Evolutionary conservation across 2,797 vertebrate species (phyloP).

Genomic region (Avahi laniger): DNA sequence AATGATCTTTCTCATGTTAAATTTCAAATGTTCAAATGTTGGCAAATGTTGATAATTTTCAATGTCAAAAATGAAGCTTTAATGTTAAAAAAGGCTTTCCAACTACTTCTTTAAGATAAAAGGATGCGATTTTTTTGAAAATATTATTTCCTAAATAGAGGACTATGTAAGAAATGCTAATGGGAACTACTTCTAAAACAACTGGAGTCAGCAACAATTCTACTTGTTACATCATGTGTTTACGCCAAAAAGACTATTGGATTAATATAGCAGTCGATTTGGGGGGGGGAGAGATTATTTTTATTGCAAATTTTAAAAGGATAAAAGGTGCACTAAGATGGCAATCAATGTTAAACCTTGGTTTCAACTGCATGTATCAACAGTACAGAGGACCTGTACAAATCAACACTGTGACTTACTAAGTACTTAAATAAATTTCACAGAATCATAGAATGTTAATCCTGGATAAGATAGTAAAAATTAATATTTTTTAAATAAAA

Average conservation of each 20-base stretch:
- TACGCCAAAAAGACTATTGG: background rate
- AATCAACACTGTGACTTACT: background rate
- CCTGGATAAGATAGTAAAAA: background rate
- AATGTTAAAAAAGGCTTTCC: slow-evolving; percentile 50
- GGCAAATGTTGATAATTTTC: slow-evolving; percentile 67
- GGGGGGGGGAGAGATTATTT: background rate
- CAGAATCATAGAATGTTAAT: slow-evolving; percentile 25
- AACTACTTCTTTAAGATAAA: slow-evolving; percentile 47
- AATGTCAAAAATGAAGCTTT: slow-evolving; percentile 55
- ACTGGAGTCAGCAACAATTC: slow-evolving; percentile 9
- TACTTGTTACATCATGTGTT: background rate
- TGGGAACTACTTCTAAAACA: background rate
- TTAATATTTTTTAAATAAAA: background rate
- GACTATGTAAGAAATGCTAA: background rate
- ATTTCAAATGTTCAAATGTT: slow-evolving; percentile 43
- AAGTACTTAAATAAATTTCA: background rate
- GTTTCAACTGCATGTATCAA: background rate
- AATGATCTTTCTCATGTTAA: slow-evolving; percentile 30
- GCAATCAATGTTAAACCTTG: background rate
- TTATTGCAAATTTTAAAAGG: slow-evolving; percentile 19
- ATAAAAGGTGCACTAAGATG: background rate
- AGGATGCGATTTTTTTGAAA: slow-evolving; percentile 49
- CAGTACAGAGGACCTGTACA: background rate
- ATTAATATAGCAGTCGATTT: background rate
- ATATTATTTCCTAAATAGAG: slow-evolving; percentile 29